A percentile compares a stretch with the other conserved stretches of the same genome.
Conservation (phyloP, 1,140 invertebrate species). For the Kradibia gibbosae region DNA sequence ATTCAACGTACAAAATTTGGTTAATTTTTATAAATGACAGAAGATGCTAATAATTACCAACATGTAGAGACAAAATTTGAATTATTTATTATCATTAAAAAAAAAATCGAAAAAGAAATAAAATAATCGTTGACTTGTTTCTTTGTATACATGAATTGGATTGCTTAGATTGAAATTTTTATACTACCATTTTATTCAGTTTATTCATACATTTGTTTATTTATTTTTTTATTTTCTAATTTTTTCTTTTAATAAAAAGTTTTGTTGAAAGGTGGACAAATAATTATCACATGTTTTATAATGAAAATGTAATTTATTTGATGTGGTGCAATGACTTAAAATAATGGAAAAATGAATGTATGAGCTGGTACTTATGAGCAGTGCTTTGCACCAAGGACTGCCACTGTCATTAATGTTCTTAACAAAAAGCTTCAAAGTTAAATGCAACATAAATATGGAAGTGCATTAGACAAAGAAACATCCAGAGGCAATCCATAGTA, state of each 20-base stretch:
- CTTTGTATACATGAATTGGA: constrained; percentile 14
- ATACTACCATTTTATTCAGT: background rate
- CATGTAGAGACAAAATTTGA: constrained; percentile 30
- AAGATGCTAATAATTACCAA: constrained; percentile 13
- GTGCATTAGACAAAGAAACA: constrained; percentile 60
- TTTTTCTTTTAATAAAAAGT: constrained; percentile 34
- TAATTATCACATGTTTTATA: constrained; percentile 63
- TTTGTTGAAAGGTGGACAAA: constrained; percentile 33
- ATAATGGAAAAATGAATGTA: constrained; percentile 75
- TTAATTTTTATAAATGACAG: constrained; percentile 18
- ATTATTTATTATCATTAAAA: constrained; percentile 55
- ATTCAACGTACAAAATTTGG: constrained; percentile 18
- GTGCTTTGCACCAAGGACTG: constrained; percentile 63
- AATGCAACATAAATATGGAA: constrained; percentile 69
- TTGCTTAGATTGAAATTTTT: background rate
- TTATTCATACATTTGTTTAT: too few species aligned
- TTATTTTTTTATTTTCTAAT: too few species aligned
- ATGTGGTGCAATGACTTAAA: constrained; percentile 76
- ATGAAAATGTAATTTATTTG: constrained; percentile 76
- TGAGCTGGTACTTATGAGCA: constrained; percentile 72
- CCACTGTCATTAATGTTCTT: constrained; percentile 58
- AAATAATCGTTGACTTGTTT: constrained; percentile 43
- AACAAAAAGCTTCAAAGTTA: constrained; percentile 62
- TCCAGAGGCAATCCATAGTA: constrained; percentile 58
- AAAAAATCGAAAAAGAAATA: constrained; percentile 47